phyloP scores from a whole-genome alignment of 1,140 invertebrate genomes.

The Dolichoris vasculosae region DNA sequence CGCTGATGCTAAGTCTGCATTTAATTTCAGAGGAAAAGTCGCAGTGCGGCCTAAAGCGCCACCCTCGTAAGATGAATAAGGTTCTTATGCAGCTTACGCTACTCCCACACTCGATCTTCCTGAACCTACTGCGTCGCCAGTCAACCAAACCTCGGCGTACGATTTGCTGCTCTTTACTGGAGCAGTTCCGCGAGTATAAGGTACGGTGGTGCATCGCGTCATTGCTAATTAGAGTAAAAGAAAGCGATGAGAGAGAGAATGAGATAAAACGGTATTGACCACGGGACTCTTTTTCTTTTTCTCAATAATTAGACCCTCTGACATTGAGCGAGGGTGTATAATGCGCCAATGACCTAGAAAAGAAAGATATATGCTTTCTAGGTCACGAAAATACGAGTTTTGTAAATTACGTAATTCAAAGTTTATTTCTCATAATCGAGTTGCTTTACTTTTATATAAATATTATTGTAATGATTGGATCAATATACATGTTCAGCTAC shows the following conservation, averaged over 20 bases:
- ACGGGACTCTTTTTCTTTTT: not conserved
- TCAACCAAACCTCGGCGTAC: not conserved
- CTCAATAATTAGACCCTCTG: not conserved
- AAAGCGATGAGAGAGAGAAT: not conserved
- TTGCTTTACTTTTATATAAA: too few relatives aligned
- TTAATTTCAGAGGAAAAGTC: not conserved
- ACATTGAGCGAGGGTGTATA: not conserved
- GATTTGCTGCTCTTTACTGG: not conserved
- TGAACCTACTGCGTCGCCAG: constrained; percentile 57
- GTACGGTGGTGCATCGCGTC: not conserved
- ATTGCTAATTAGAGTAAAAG: not conserved
- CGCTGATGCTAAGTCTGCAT: not conserved
- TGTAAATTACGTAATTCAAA: not conserved
- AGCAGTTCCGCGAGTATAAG: constrained; percentile 28
- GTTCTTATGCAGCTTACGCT: constrained; percentile 52
- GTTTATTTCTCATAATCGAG: too few relatives aligned
- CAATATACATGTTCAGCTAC: too few relatives aligned
- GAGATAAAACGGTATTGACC: not conserved
- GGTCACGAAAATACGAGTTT: not conserved
- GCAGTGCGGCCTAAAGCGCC: constrained; percentile 34
- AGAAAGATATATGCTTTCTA: not conserved
- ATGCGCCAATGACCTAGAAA: not conserved
- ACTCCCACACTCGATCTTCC: constrained; percentile 52
- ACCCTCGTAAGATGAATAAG: constrained; percentile 42
- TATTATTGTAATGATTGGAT: too few relatives aligned